Base-by-base conservation (phyloP, 2,797 vertebrate species). In the Loris lydekkerianus region DNA sequence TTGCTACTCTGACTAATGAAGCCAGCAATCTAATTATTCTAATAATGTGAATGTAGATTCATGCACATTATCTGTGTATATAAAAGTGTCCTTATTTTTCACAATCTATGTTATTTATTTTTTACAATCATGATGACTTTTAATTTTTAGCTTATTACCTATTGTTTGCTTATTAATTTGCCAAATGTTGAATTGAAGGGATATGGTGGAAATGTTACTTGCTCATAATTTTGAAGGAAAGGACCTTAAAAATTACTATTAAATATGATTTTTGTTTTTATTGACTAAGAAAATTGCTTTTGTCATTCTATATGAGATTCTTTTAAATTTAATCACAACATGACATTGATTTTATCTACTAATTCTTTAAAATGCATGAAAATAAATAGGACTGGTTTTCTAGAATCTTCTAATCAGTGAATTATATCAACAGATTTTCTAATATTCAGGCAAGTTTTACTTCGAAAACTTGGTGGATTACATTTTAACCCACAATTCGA, bases 201-300 rank as follows among this genome's bases (percentile, higher is more conserved):
- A 91, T 86, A 46, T 31, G 11, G 13, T n/a, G 13, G 10, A 75
- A 70, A 86, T 2, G 37, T 73, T 23, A 43, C 3, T 81, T 86
- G 46, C 46, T 69, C 21, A 25, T 87, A 21, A 67, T 82, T 91
- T 95, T n/a, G 49, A 69, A 90, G 43, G 43, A 58, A 85, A 70
- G 2, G 0, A 21, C 69, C 43, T 85, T 27, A 37, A 73, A 49
- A 8, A 5, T 65, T 91, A 65, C 73, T 37, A 46, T 58, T 83
- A 61, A 76, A 43, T 76, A 31, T 27, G 8, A 58, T 83, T 86
- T 4, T 31, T 78, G 1, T 77, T 77, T 82, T 70, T 63, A 70
- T 81, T 18, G 70, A 67, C 69, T 76, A 63, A 34, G 43, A 46
- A 61, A 70, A 75, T 46, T 27, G 46, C 5, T 88, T 94, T 73